Evolutionary conservation across 2,113 vertebrate species (phyloP).

Genomic region (Puntigrus tetrazona): DNA sequence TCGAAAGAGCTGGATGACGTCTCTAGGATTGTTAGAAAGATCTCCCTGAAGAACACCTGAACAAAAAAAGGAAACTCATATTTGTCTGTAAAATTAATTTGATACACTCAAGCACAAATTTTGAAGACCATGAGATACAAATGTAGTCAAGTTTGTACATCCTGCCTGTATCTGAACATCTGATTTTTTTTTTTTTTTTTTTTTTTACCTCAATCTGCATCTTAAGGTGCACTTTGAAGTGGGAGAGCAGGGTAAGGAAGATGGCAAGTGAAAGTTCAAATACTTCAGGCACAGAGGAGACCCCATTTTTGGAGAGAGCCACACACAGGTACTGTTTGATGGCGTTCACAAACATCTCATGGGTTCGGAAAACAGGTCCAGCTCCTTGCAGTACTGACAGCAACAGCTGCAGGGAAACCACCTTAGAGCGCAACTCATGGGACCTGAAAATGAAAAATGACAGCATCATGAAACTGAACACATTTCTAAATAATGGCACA

Average conservation of each 20-base stretch:
- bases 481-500: neutral
- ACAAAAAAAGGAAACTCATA: neutral
- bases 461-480: neutral
- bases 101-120: neutral
- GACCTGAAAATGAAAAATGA: slow-evolving; percentile 76
- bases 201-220: slow-evolving; percentile 96
- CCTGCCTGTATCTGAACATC: neutral
- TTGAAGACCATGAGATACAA: neutral
- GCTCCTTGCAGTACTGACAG: slow-evolving; percentile 94
- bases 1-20: slow-evolving; percentile 97
- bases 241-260: slow-evolving; percentile 94
- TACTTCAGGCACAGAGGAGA: slow-evolving; percentile 96
- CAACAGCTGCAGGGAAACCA: slow-evolving; percentile 94
- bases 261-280: slow-evolving; percentile 98
- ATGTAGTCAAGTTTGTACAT: neutral
- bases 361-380: slow-evolving; percentile 91
- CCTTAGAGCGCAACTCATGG: slow-evolving; percentile 93
- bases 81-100: neutral
- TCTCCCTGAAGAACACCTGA: slow-evolving; percentile 98
- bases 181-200: neutral
- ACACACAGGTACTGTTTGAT: slow-evolving; percentile 99
- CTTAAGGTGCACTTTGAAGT: slow-evolving; percentile 97
- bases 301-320: slow-evolving; percentile 95
- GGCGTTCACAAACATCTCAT: slow-evolving; percentile 97
- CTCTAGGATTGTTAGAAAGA: slow-evolving; percentile 96